Evolutionary conservation across 2,888 invertebrate species (phyloP), one percentile per base, ranked within the genome.

Genomic region (Ormyrus labotus): DNA sequence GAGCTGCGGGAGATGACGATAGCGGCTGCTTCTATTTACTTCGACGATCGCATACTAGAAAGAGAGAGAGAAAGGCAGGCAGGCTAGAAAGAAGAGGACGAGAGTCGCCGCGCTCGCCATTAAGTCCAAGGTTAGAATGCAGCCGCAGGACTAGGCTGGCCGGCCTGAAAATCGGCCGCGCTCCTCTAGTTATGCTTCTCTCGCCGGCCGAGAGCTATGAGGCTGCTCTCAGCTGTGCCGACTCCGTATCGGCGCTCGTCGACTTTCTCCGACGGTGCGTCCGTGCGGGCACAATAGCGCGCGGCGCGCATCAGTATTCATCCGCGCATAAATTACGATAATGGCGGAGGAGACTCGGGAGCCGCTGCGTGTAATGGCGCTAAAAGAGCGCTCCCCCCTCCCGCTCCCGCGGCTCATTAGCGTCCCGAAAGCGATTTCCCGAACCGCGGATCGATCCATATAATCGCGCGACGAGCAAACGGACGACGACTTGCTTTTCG

Each of bases 81-180:
- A n/a, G 47, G 19, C 5, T 6, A n/a, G 13, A 63, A 9, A 71
- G 13, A 53, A 63, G 11, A 50, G 61, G 7, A 11, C 7, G 48
- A 60, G 60, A 7, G 71, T 34, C 48, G 1, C 19, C 19, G 61
- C 65, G 10, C 50, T 50, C 70, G 58, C 70, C 64, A 78, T 71
- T 71, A 64, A 78, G 71, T 65, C 77, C 77, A 78, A 78, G 71
- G 77, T 78, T 78, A 78, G 64, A 71, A 70, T 78, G 77, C 58
- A 50, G 53, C 53, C 13, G 60, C 5, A n/a, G 48, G 6, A 10
- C 50, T 6, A 10, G 70, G 6, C 50, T 19, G n/a, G 48, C 13
- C 50, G 57, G 45, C 55, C 4, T 48, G 67, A 50, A 60, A 47
- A 34, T 11, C 19, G 48, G 48, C 61, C n/a, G 55, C 45, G 58